Percentiles rank a stretch among this genome's conserved stretches.
These are phyloP conservation scores for Pangasius sanitwongsei DNA, from an alignment of 2,797 vertebrate genomes.

Conservation along the genomic window DNA sequence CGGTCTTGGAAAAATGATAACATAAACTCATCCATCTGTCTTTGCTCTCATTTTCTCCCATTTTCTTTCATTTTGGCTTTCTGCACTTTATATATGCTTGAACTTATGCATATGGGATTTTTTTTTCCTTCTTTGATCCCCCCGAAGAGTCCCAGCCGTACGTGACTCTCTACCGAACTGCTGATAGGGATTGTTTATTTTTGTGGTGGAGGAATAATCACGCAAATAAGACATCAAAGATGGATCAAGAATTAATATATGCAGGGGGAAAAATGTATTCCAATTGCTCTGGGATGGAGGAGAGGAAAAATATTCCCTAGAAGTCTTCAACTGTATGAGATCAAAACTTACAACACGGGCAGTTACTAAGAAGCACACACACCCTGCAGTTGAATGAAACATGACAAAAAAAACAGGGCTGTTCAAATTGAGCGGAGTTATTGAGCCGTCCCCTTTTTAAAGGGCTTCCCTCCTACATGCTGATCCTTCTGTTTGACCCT, in stretches of 20 bases:
- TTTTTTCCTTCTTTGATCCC: slow-evolving; percentile 69
- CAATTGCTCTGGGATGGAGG: slow-evolving; percentile 75
- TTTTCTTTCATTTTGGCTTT: slow-evolving; percentile 37
- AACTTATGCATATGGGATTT: slow-evolving; percentile 67
- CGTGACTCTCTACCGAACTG: slow-evolving; percentile 63
- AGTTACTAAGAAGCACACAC: slow-evolving; percentile 47
- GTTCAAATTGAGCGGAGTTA: background rate
- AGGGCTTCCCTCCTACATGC: slow-evolving; percentile 21
- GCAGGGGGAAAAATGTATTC: slow-evolving; percentile 74
- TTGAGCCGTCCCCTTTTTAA: background rate
- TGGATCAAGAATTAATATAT: slow-evolving; percentile 80
- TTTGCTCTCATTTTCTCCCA: background rate
- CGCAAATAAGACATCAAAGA: slow-evolving; percentile 86
- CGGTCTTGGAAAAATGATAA: background rate
- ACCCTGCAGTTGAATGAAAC: background rate
- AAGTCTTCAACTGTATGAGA: slow-evolving; percentile 76
- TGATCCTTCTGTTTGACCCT: slow-evolving; percentile 33
- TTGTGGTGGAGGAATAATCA: slow-evolving; percentile 75
- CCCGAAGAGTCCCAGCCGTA: slow-evolving; percentile 64
- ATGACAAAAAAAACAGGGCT: background rate
- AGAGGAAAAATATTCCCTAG: slow-evolving; percentile 76
- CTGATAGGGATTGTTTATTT: slow-evolving; percentile 67
- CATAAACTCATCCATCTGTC: background rate
- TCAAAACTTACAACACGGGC: slow-evolving; percentile 42
- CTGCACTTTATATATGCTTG: slow-evolving; percentile 66